These are phyloP conservation scores for Emmelina monodactyla DNA, from an alignment of 2,888 invertebrate genomes.

Conservation along the genomic window DNA sequence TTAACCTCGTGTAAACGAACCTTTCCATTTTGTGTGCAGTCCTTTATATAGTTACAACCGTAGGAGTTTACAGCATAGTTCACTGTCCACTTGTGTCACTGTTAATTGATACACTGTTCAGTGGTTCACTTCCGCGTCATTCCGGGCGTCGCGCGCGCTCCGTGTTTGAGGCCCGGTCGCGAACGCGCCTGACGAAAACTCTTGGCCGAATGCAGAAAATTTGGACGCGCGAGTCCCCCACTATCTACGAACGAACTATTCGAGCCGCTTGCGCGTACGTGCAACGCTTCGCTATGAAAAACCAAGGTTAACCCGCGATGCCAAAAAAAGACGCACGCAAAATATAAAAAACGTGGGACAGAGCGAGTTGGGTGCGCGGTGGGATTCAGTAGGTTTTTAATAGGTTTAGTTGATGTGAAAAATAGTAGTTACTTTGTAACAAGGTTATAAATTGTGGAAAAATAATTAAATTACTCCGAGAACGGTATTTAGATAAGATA, in stretches of 20 bases:
- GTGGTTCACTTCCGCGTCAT: conserved; percentile 59
- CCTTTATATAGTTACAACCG: conserved; percentile 50
- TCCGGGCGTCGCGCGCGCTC: conserved; percentile 43
- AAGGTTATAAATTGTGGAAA: too few species aligned
- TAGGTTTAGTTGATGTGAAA: too few species aligned
- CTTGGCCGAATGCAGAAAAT: conserved; percentile 61
- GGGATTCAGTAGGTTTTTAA: too few species aligned
- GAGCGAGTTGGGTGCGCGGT: conserved; percentile 55
- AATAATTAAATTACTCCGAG: too few species aligned
- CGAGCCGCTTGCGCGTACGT: conserved; percentile 62
- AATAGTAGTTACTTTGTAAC: too few species aligned
- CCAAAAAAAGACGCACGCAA: conserved; percentile 66
- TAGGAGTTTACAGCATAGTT: conserved; percentile 55
- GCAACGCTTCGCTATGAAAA: conserved; percentile 63
- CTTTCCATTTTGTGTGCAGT: conserved; percentile 56
- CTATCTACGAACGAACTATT: conserved; percentile 63
- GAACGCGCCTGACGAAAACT: conserved; percentile 64
- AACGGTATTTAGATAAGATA: too few species aligned
- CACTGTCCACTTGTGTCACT: conserved; percentile 54
- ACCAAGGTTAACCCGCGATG: conserved; percentile 64
- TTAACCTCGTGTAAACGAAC: not conserved
- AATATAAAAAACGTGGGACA: conserved; percentile 60
- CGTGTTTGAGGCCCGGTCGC: conserved; percentile 56
- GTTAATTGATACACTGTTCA: conserved; percentile 39
- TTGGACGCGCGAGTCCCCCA: conserved; percentile 63